phyloP scores from a whole-genome alignment of 2,113 vertebrate genomes.

The Amia ocellicauda region DNA sequence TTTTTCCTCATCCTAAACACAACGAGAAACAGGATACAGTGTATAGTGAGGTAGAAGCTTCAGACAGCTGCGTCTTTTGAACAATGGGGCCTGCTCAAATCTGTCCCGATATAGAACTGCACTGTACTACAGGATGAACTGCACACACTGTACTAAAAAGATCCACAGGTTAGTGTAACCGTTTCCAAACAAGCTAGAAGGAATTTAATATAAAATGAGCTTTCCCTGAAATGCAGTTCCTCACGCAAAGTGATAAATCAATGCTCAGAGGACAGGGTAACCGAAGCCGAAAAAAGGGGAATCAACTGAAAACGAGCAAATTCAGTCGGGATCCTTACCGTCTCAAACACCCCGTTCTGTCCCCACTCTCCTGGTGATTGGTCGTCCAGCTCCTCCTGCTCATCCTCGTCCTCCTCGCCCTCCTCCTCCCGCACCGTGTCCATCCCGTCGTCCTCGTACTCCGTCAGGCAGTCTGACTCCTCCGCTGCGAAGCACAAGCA shows the following conservation, averaged over 20 bases:
- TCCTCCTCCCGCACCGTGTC: conserved; percentile 73
- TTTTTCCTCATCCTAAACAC: conserved; percentile 62
- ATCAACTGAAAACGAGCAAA: no score
- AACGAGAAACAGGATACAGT: background rate
- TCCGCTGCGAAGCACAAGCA: conserved; percentile 66
- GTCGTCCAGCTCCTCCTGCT: conserved; percentile 45
- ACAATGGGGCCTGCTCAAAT: background rate
- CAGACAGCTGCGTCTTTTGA: background rate
- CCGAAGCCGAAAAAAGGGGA: no score
- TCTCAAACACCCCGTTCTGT: conserved; percentile 61
- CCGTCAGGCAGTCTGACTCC: conserved; percentile 85
- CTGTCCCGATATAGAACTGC: no score
- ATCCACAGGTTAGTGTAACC: no score
- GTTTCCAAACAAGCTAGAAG: no score
- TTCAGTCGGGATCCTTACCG: conserved; percentile 59
- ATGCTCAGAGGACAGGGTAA: no score
- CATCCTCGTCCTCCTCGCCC: conserved; percentile 66
- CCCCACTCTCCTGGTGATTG: conserved; percentile 61
- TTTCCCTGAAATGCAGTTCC: no score
- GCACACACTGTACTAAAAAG: no score
- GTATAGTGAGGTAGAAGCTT: background rate
- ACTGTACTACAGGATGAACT: no score
- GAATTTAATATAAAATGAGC: no score
- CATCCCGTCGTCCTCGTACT: conserved; percentile 82
- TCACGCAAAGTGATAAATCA: no score